These are phyloP conservation scores for Ophioderma brevispina DNA, from an alignment of 35 echinoderm and acorn worm genomes.

Conservation along the genomic window DNA sequence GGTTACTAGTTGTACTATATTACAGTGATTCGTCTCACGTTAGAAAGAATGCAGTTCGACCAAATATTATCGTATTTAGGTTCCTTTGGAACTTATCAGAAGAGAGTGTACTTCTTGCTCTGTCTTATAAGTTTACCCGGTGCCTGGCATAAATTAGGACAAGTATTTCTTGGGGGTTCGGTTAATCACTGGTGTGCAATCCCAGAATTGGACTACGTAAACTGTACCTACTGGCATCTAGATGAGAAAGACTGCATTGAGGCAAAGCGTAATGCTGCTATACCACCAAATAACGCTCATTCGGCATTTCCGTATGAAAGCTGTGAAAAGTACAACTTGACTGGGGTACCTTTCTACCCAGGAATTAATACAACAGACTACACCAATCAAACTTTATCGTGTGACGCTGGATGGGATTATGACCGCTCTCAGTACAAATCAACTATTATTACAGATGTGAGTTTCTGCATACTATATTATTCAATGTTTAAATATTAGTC, in stretches of 20 bases:
- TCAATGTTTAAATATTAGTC: too few species aligned
- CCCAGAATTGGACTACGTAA: conserved; percentile 16
- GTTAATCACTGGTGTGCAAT: conserved; percentile 85
- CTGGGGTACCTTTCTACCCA: neutral
- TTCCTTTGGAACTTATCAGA: conserved; percentile 87
- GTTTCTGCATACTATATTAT: too few species aligned
- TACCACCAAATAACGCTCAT: neutral
- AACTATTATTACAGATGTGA: conserved; percentile 93
- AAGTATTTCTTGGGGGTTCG: conserved; percentile 76
- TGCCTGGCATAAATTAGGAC: conserved; percentile 74
- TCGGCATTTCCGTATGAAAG: neutral
- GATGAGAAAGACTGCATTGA: neutral
- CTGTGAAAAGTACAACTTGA: neutral
- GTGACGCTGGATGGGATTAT: conserved; percentile 80
- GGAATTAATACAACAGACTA: neutral
- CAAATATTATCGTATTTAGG: conserved; percentile 76
- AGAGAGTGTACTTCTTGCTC: conserved; percentile 63
- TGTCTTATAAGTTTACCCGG: conserved; percentile 61
- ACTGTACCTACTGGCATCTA: conserved; percentile 14
- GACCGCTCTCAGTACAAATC: conserved; percentile 37
- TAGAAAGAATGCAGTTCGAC: conserved; percentile 94
- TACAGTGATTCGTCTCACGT: too few species aligned
- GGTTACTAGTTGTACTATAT: too few species aligned
- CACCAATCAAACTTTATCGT: conserved; percentile 56
- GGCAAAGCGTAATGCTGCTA: neutral